Base-by-base conservation (phyloP, 1,140 invertebrate species). In the Microplitis demolitor region DNA sequence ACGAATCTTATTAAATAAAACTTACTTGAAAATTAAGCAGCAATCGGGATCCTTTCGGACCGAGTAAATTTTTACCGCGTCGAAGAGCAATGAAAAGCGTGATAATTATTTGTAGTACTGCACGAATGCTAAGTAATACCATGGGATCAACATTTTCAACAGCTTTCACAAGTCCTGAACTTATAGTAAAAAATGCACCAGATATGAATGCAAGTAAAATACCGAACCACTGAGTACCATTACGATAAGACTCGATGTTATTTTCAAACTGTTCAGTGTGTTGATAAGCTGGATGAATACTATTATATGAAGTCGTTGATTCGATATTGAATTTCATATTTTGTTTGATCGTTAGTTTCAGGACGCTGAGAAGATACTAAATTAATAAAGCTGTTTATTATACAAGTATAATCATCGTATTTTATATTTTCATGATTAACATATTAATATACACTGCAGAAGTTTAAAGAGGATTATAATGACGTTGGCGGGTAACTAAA, bases 101-200 rank as follows among this genome's bases (percentile, higher is more conserved):
- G 4, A 82, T 80, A 8, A 81, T 24, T 33, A 88, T 88, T 77
- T 89, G 88, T 24, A 87, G 62, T 13, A 87, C 51, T 1, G 85
- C 80, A 64, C 88, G 78, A 66, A 89, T 85, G 3, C 79, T 80
- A 6, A 89, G 77, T 4, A 89, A 68, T 51, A 89, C 82, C 88
- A 89, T 88, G 0, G 88, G 88, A 74, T 89, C 82, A 5, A 89
- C 84, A 73, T 85, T 84, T 69, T 74, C 80, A 0, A 89, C 71
- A 14, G 82, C 88, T 77, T 89, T 89, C 2, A 89, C 87, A 61
- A 88, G 77, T 9, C 87, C 85, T 0, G 88, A 86, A 62, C 87
- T 88, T 13, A 89, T 78, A 4, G 88, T 89, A 66, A 89, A 89
- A 77, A 88, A 89, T 24, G 85, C 86, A 4, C 88, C 88, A 0